These are phyloP conservation scores for Egretta garzetta DNA, from an alignment of 2,113 vertebrate genomes.

Conservation along the genomic window DNA sequence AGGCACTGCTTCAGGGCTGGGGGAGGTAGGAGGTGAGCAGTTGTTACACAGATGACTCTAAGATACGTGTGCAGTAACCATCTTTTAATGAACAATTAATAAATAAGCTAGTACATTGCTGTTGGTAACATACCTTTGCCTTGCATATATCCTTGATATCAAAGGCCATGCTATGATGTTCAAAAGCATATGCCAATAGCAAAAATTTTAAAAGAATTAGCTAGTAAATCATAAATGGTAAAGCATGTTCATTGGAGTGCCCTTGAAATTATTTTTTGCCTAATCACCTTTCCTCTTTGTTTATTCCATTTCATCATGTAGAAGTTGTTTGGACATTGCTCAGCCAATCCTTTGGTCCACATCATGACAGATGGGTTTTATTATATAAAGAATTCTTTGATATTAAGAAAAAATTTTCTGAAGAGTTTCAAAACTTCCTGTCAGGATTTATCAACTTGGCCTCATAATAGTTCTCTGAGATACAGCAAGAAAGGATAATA, in stretches of 20 bases:
- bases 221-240: neutral
- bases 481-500: neutral
- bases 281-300: neutral
- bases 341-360: neutral
- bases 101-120: neutral
- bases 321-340: neutral
- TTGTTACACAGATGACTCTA: neutral
- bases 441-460: neutral
- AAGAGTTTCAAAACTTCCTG: neutral
- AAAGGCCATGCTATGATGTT: neutral
- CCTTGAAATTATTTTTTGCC: neutral
- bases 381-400: neutral
- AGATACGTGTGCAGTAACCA: neutral
- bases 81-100: neutral
- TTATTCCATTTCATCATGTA: neutral
- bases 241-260: neutral
- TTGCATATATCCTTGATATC: neutral
- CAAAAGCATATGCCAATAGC: neutral
- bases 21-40: neutral
- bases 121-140: neutral
- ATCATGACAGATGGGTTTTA: neutral
- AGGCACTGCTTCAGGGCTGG: neutral
- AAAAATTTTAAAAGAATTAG: neutral
- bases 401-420: neutral
- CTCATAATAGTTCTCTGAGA: neutral